phyloP scores from a whole-genome alignment of 2,888 invertebrate species.

The Mesorhabditis sp. region DNA sequence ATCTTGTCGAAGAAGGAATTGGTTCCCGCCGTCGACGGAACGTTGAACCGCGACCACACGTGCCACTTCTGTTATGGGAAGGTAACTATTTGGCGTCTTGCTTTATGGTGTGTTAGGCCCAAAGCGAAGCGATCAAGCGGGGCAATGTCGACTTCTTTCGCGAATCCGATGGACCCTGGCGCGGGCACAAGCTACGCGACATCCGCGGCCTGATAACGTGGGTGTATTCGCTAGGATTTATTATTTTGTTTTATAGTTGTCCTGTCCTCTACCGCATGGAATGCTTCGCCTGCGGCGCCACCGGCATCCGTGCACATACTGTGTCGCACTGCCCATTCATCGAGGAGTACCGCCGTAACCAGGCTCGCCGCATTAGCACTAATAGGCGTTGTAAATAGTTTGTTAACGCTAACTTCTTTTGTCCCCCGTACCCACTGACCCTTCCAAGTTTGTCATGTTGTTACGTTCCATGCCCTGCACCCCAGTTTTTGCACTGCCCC shows the following conservation, averaged over 20 bases:
- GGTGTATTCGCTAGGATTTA: neutral
- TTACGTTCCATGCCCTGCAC: too few species aligned
- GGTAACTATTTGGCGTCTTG: neutral
- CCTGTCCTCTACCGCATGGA: conserved; percentile 33
- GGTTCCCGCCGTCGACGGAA: neutral
- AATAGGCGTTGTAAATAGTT: too few species aligned
- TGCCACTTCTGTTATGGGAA: conserved; percentile 4
- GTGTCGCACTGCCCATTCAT: conserved; percentile 27
- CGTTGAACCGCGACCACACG: neutral
- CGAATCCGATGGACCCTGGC: neutral
- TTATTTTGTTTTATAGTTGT: conserved; percentile 20
- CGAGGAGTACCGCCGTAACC: too few species aligned
- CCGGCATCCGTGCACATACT: conserved; percentile 46
- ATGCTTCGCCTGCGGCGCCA: conserved; percentile 38
- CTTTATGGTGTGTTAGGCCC: neutral
- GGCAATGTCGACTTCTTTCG: neutral
- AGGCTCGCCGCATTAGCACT: too few species aligned
- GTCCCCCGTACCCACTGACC: too few species aligned
- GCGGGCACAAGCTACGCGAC: neutral
- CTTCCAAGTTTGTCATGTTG: too few species aligned
- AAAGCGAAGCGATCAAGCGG: neutral
- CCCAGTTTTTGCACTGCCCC: too few species aligned
- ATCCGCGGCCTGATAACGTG: neutral
- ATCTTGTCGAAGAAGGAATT: too few species aligned
- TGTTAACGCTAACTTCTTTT: too few species aligned